Evolutionary conservation across 37 sponge, comb jelly and placozoan genomes (phyloP).

Genomic region (Diacarnus erythraeanus): DNA sequence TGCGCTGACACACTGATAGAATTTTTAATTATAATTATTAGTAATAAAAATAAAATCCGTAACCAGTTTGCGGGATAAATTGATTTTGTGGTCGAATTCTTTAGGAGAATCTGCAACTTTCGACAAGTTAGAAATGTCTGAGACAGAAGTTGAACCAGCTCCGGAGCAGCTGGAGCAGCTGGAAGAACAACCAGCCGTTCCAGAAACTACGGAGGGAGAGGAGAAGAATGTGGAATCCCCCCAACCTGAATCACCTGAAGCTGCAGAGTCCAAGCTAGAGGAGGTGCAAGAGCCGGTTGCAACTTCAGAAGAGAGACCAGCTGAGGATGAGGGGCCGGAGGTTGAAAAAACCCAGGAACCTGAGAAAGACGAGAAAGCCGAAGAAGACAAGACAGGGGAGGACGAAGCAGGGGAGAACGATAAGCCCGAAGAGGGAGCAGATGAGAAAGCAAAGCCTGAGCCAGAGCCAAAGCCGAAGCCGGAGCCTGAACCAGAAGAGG

Average conservation of each 20-base stretch:
- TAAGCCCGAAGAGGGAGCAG: constrained; percentile 3
- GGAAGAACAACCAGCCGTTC: constrained; percentile 2
- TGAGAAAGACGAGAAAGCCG: background rate
- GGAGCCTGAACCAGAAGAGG: background rate
- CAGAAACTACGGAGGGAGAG: background rate
- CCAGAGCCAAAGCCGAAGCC: background rate
- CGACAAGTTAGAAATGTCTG: too few species aligned
- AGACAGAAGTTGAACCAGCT: too few species aligned
- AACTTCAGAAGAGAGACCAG: background rate
- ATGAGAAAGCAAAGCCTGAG: background rate
- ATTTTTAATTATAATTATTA: too few species aligned
- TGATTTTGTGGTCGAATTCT: too few species aligned
- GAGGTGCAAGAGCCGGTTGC: background rate
- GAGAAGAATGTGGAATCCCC: background rate
- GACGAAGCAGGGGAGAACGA: constrained; percentile 12
- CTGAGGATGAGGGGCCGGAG: constrained; percentile 10
- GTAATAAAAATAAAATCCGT: too few species aligned
- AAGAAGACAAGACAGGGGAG: background rate
- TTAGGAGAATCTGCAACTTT: too few species aligned
- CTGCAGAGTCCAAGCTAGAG: background rate
- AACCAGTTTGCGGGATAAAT: too few species aligned
- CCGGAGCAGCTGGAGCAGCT: background rate
- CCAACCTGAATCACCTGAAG: background rate
- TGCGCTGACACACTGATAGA: too few species aligned
- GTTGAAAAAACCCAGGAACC: constrained; percentile 2